phyloP scores from a whole-genome alignment of 2,113 vertebrate species.

The Xiphophorus maculatus region DNA sequence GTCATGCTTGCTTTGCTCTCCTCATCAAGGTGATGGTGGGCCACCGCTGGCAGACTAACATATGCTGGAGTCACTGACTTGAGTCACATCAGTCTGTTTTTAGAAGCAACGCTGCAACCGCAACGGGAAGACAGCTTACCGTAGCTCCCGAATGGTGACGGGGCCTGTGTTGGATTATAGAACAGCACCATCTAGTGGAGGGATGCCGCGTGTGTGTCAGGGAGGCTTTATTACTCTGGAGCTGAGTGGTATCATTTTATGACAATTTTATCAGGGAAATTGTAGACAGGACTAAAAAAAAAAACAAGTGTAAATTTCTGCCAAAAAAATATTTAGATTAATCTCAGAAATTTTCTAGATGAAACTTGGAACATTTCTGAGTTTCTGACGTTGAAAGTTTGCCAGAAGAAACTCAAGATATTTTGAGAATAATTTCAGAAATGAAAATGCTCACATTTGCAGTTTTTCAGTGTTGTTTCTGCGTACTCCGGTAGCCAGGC shows the following conservation, averaged over 20 bases:
- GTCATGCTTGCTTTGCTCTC: slow-evolving; percentile 5
- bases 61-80: slow-evolving; percentile 20
- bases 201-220: neutral
- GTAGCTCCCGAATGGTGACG: neutral
- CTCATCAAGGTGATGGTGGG: neutral
- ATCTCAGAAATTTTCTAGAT: too few species aligned
- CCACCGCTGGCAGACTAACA: slow-evolving; percentile 14
- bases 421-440: too few species aligned
- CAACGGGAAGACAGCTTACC: neutral
- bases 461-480: too few species aligned
- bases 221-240: neutral
- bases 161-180: neutral
- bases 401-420: too few species aligned
- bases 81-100: slow-evolving; percentile 31
- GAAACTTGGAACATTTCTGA: too few species aligned
- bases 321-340: too few species aligned
- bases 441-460: too few species aligned
- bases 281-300: too few species aligned
- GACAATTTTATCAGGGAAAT: too few species aligned
- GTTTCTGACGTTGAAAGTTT: too few species aligned
- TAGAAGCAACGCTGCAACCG: neutral
- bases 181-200: slow-evolving; percentile 45
- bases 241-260: neutral
- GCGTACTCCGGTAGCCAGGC: too few species aligned
- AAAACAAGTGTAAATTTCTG: too few species aligned